phyloP scores from a whole-genome alignment of 2,888 invertebrate genomes.

The Phengaris alcon region DNA sequence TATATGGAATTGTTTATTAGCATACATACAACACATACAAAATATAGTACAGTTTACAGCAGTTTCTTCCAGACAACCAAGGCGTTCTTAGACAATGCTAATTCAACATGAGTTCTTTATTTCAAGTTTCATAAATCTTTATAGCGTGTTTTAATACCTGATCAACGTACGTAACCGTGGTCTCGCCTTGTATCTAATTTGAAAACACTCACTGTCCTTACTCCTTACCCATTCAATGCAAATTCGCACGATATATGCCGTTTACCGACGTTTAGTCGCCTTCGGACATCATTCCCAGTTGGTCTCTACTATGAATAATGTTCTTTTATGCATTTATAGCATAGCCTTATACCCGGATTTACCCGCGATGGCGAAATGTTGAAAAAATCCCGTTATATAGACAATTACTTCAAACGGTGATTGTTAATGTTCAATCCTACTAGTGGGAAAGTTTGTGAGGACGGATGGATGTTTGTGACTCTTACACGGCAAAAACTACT shows the following conservation, averaged over 20 bases:
- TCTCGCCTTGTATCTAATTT: conserved; percentile 51
- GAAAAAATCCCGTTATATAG: too few relatives aligned
- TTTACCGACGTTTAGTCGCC: conserved; percentile 78
- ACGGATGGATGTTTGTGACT: too few relatives aligned
- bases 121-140: not conserved
- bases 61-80: too few relatives aligned
- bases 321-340: conserved; percentile 27
- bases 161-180: conserved; percentile 44
- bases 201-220: conserved; percentile 63
- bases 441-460: too few relatives aligned
- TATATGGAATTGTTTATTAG: too few relatives aligned
- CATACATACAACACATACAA: too few relatives aligned
- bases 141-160: conserved; percentile 11
- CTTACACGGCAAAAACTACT: too few relatives aligned
- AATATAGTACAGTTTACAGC: too few relatives aligned
- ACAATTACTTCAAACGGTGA: too few relatives aligned
- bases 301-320: conserved; percentile 38
- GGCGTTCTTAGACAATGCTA: too few relatives aligned
- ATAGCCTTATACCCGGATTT: not conserved
- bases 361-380: not conserved
- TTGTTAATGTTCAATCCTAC: too few relatives aligned
- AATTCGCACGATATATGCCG: conserved; percentile 70
- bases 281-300: conserved; percentile 69
- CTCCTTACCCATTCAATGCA: conserved; percentile 76
- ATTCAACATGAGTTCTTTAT: not conserved